These are phyloP conservation scores for Thryonomys swinderianus DNA, from an alignment of 2,113 vertebrate species.

Conservation along the genomic window DNA sequence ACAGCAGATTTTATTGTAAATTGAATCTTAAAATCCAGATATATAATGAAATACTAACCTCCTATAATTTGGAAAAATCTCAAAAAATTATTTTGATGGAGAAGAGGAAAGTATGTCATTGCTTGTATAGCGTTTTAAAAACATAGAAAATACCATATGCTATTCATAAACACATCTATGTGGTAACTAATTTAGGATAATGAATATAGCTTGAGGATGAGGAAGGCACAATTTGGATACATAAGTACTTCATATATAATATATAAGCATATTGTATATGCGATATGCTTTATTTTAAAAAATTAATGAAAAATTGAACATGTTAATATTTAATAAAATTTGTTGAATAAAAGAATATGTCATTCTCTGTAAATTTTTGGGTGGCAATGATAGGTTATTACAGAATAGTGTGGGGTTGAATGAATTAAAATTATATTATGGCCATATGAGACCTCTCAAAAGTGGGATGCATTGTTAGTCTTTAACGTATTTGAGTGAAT, in stretches of 20 bases:
- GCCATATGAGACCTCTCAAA: background rate
- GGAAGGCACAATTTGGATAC: background rate
- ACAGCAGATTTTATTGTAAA: background rate
- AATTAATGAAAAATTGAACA: slow-evolving; percentile 10
- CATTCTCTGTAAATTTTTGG: background rate
- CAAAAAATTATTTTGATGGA: background rate
- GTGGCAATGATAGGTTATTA: background rate
- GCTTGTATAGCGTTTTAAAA: background rate
- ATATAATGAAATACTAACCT: background rate
- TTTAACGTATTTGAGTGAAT: background rate
- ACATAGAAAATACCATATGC: background rate
- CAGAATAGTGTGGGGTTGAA: background rate
- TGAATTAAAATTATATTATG: background rate
- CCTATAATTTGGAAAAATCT: background rate
- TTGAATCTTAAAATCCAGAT: background rate
- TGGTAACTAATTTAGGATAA: background rate
- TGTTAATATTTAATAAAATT: slow-evolving; percentile 24
- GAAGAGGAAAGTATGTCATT: background rate
- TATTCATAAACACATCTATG: background rate
- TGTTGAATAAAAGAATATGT: background rate
- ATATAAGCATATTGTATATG: background rate
- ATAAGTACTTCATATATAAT: background rate
- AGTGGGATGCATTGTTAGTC: background rate
- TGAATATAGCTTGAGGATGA: background rate
- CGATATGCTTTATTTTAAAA: background rate